Conservation (phyloP, 2,888 invertebrate genomes). For the Calliopum simillimum region DNA sequence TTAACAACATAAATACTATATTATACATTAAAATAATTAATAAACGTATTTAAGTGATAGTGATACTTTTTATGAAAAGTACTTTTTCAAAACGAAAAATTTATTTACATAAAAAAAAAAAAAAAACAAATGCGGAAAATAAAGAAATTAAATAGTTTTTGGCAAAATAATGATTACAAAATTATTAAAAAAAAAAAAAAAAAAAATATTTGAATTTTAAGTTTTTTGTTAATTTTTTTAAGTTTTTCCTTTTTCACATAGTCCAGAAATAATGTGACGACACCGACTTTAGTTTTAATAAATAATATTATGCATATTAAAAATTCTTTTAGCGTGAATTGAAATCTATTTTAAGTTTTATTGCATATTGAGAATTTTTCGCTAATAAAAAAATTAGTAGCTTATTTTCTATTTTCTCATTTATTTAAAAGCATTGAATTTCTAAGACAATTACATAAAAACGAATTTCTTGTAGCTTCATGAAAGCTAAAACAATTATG, state of each 20-base stretch:
- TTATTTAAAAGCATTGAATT: constrained; percentile 1
- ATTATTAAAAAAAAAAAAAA: no score
- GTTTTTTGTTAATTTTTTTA: no score
- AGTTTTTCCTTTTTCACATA: no score
- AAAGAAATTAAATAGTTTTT: no score
- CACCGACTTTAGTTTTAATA: constrained; percentile 18
- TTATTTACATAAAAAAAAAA: no score
- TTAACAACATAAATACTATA: not conserved
- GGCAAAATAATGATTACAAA: no score
- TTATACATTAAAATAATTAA: no score
- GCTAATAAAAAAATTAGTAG: not conserved
- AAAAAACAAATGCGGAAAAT: no score
- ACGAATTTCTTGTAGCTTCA: not conserved
- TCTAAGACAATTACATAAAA: not conserved
- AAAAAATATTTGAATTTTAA: no score
- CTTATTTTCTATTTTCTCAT: constrained; percentile 1
- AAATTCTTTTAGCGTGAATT: constrained; percentile 22
- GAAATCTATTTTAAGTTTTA: not conserved
- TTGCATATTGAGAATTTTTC: not conserved
- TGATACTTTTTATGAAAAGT: no score
- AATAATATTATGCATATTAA: not conserved
- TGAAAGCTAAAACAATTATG: not conserved
- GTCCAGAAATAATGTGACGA: not conserved
- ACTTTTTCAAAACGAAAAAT: no score
- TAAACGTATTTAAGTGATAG: no score